phyloP scores from a whole-genome alignment of 2,113 vertebrate species.

The Capra hircus region DNA sequence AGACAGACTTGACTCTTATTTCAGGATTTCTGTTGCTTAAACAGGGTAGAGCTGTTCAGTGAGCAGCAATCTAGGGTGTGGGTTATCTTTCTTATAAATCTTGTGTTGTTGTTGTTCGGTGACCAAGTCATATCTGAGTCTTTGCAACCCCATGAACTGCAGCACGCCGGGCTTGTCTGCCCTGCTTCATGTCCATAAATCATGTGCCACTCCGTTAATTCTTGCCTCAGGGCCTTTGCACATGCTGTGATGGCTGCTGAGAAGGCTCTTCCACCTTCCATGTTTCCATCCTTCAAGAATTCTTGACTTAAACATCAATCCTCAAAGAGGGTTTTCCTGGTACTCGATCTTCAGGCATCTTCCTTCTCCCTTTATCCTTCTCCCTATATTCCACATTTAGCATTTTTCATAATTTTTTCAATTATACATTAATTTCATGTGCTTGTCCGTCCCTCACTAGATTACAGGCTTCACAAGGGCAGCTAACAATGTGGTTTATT shows the following conservation, averaged over 20 bases:
- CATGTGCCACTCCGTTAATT: not conserved
- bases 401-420: not conserved
- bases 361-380: not conserved
- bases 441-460: not conserved
- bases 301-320: not conserved
- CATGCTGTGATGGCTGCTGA: not conserved
- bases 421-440: not conserved
- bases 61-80: not conserved
- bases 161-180: not conserved
- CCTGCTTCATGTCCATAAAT: not conserved
- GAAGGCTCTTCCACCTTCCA: not conserved
- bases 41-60: not conserved
- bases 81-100: not conserved
- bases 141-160: not conserved
- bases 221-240: not conserved
- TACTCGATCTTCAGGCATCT: not conserved
- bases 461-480: not conserved
- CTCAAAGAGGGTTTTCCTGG: not conserved
- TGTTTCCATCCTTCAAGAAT: not conserved
- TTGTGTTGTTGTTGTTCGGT: not conserved
- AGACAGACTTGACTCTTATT: not conserved
- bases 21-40: not conserved
- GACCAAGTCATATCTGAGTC: not conserved
- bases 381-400: not conserved
- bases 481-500: not conserved